phyloP scores from a whole-genome alignment of 1,140 invertebrate species.

The Drosophila subpulchrella region DNA sequence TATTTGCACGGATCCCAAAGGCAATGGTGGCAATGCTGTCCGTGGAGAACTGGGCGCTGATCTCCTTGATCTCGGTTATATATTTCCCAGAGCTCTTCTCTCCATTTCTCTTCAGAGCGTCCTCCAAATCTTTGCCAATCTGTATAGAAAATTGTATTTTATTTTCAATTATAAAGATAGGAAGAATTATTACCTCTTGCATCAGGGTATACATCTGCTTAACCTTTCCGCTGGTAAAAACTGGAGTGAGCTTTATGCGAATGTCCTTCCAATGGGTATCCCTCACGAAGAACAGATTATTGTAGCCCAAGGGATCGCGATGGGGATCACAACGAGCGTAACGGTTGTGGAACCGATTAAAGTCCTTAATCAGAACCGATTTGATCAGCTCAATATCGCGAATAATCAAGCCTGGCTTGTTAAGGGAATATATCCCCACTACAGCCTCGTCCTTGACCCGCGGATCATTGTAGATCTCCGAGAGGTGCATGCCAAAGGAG shows the following conservation, averaged over 20 bases:
- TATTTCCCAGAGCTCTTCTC: conserved; percentile 9
- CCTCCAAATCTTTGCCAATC: conserved; percentile 65
- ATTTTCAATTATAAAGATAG: background rate
- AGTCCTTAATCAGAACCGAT: conserved; percentile 85
- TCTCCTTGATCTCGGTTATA: conserved; percentile 82
- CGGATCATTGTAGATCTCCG: conserved; percentile 64
- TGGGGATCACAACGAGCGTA: conserved; percentile 60
- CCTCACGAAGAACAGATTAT: conserved; percentile 77
- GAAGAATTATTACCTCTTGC: conserved; percentile 64
- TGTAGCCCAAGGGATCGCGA: conserved; percentile 61
- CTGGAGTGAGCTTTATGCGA: conserved; percentile 85
- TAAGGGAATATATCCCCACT: conserved; percentile 84
- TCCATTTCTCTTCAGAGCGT: conserved; percentile 18
- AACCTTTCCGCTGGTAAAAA: conserved; percentile 86
- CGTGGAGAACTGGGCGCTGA: conserved; percentile 86
- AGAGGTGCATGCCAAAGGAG: conserved; percentile 63
- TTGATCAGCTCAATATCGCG: conserved; percentile 86
- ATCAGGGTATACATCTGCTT: conserved; percentile 86
- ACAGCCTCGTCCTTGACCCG: conserved; percentile 66
- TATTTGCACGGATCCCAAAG: conserved; percentile 87
- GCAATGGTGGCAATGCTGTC: conserved; percentile 87
- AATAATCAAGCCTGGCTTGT: conserved; percentile 85
- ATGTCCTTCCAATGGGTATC: conserved; percentile 85
- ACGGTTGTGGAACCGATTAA: conserved; percentile 76
- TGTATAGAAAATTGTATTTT: background rate